Evolutionary conservation across 2,797 vertebrate species (phyloP), one percentile per base, ranked within the genome.

Genomic region (Chaenodraco wilsoni): DNA sequence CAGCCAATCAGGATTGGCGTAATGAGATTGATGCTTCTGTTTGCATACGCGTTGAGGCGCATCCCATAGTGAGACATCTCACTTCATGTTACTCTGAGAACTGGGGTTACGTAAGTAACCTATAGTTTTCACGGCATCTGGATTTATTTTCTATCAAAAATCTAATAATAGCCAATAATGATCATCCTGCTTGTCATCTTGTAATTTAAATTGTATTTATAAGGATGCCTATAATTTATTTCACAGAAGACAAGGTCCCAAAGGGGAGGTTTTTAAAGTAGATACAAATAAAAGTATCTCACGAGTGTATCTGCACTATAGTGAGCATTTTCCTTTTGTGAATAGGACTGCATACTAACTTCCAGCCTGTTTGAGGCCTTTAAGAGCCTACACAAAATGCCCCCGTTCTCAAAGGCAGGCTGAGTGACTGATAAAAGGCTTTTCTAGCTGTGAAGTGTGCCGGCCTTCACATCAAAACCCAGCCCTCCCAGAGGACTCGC

Each of bases 391-490:
- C 76, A 84, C 67, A 81, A 81, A 85, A 89, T 81, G 57, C 65
- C 78, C 70, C 74, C 59, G 23, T 83, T 85, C 77, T 92, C 85
- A 91, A 88, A 91, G 84, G 84, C 85, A 83, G 86, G 79, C 62
- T 10, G 72, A 88, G 87, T 88, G 85, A 87, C 84, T 91, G 91
- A 94, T 93, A 92, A 93, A 94, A 91, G 88, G 90, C 86, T 93
- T 93, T 88, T 87, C 84, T 80, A 81, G 82, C 91, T 92, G 88
- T 92, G 90, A 92, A 93, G 88, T 89, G 84, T 81, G 74, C 83
- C 57, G 68, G 79, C 85, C 88, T 79, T 80, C 16, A 61, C 86
- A 86, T 90, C 87, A 88, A 78, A 91, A 78, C 78, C 46, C 19
- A 69, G 59, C 66, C 60, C 74, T 87, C 90, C 89, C 91, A 74